These are phyloP conservation scores for Gobionotothen gibberifrons DNA, from an alignment of 2,797 vertebrate genomes.

Conservation along the genomic window DNA sequence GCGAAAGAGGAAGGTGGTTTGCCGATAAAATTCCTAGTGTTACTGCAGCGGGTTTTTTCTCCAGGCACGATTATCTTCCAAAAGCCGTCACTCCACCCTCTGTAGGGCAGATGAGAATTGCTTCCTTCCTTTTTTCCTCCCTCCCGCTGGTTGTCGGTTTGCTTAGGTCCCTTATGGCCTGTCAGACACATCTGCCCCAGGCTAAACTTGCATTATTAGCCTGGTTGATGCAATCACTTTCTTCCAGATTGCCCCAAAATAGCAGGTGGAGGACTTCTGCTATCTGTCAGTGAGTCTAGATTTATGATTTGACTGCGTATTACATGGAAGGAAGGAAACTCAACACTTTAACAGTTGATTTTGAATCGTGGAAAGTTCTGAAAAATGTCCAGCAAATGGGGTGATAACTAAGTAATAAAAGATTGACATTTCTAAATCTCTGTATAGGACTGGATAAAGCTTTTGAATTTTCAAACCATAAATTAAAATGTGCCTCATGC, in stretches of 20 bases:
- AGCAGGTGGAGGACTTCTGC: constrained; percentile 50
- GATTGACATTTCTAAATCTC: constrained; percentile 16
- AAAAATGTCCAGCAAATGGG: constrained; percentile 3
- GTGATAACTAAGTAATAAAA: not conserved
- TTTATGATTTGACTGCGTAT: constrained; percentile 62
- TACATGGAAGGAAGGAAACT: constrained; percentile 16
- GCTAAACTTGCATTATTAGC: constrained; percentile 72
- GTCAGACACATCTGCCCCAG: constrained; percentile 60
- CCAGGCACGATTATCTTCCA: constrained; percentile 76
- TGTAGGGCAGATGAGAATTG: constrained; percentile 62
- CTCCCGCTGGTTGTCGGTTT: constrained; percentile 29
- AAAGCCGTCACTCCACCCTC: constrained; percentile 70
- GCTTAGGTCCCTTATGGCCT: constrained; percentile 49
- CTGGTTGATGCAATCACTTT: constrained; percentile 74
- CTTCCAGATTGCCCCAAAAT: constrained; percentile 62
- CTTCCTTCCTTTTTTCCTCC: constrained; percentile 27
- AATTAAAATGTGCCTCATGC: constrained; percentile 1
- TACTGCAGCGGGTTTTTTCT: constrained; percentile 65
- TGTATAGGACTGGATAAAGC: constrained; percentile 8
- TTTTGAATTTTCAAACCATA: not conserved
- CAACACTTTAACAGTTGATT: constrained; percentile 12
- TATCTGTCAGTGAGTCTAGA: constrained; percentile 48
- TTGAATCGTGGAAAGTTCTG: constrained; percentile 5
- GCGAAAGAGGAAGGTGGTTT: constrained; percentile 54
- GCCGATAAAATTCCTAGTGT: constrained; percentile 73